Conservation (phyloP, 2,888 invertebrate species). For the Conistra vaccinii region DNA sequence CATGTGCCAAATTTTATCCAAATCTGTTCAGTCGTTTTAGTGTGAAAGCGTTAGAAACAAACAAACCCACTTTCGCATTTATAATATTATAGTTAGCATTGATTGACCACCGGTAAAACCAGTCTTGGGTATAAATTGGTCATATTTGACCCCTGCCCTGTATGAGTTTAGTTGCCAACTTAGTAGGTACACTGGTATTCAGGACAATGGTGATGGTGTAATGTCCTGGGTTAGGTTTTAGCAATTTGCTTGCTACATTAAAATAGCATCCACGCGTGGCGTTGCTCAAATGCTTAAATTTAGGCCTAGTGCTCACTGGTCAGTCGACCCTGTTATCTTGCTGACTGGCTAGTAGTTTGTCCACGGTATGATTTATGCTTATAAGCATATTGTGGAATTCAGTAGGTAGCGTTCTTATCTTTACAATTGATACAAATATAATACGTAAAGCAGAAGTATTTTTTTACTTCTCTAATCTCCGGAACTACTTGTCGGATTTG, state of each 20-base stretch:
- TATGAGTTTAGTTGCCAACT: not conserved
- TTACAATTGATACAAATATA: not conserved
- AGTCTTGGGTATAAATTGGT: not conserved
- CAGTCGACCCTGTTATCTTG: not conserved
- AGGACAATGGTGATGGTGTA: not conserved
- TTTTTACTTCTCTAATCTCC: too few relatives aligned
- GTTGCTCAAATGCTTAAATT: not conserved
- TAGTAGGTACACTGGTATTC: not conserved
- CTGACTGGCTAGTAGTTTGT: not conserved
- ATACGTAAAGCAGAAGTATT: too few relatives aligned
- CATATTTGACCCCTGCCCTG: not conserved
- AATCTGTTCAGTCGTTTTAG: too few relatives aligned
- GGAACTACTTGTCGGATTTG: too few relatives aligned
- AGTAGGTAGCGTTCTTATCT: not conserved
- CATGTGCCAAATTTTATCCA: too few relatives aligned
- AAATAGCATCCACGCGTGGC: not conserved
- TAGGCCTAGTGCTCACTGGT: not conserved
- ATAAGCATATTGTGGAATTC: not conserved
- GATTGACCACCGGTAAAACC: not conserved
- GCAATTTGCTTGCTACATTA: slow-evolving; percentile 5
- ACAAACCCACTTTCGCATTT: too few relatives aligned
- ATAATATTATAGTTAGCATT: too few relatives aligned
- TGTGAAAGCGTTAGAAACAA: too few relatives aligned
- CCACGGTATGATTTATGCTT: not conserved
- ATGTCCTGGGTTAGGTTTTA: not conserved